Evolutionary conservation across 2,797 vertebrate species (phyloP), one percentile per base, ranked within the genome.

Genomic region (Esox masquinongy): DNA sequence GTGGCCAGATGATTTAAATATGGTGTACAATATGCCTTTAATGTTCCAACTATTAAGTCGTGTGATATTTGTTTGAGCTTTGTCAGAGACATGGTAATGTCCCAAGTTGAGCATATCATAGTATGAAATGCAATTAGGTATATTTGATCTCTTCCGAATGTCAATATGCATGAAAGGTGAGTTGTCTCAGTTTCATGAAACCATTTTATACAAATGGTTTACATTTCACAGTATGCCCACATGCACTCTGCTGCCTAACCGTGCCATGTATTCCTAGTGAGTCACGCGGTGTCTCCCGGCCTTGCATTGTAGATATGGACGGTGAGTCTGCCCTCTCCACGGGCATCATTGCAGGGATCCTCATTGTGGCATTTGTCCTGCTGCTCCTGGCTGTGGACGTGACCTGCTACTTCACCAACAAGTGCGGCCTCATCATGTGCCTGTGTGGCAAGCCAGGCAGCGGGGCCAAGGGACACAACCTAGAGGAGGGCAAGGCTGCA

Each of bases 351-450:
- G 95, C 97, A 67, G 98, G 97, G 77, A 98, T 99, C 85, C 96
- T 99, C 29, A 95, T 99, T 3, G 93, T 99, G 59, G 93, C 93
- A 53, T 99, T 99, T 15, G 86, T 97, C 74, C 92, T 98, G 73
- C 93, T 99, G 74, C 93, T 99, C 87, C 95, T 99, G 89, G 95
- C 94, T 0, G 95, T 99, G 86, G 98, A 99, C 47, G 93, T 98
- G 90, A 97, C 96, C 90, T 99, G 98, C 92, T 99, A 96, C 94
- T 98, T 99, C 92, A 91, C 99, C 85, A 99, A 99, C 94, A 99
- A 98, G 89, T 99, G 98, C 0, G 98, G 98, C 79, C 94, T 99
- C 83, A 94, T 99, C 78, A 99, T 99, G 98, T 99, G 98, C 89
- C 89, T 99, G 77, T 99, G 97, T 0, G 97, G 97, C 8, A 99